Evolutionary conservation across 2,113 vertebrate genomes (phyloP).

Genomic region (Ceuthmochares aereus): DNA sequence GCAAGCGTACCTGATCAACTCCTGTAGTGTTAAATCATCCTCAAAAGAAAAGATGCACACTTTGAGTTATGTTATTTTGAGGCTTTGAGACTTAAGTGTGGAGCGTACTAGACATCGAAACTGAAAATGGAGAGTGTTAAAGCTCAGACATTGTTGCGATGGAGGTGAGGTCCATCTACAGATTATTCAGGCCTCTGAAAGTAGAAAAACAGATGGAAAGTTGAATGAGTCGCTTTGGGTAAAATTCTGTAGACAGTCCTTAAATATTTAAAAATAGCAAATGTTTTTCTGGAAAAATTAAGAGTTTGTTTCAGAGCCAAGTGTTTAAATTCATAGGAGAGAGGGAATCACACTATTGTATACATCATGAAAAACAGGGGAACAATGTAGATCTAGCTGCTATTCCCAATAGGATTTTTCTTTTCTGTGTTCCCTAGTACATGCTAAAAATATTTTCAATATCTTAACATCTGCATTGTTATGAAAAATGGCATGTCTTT

Average conservation of each 20-base stretch:
- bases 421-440: slow-evolving; percentile 35
- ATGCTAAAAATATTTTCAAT: slow-evolving; percentile 61
- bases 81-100: not conserved
- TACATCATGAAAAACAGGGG: not conserved
- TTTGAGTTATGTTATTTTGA: not conserved
- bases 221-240: not conserved
- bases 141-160: not conserved
- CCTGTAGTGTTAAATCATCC: not conserved
- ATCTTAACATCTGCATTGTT: slow-evolving; percentile 57
- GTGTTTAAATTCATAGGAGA: not conserved
- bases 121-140: not conserved
- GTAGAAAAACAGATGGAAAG: not conserved
- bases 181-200: not conserved
- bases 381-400: slow-evolving; percentile 36
- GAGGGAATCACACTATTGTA: not conserved
- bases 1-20: fast-evolving
- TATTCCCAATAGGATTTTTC: slow-evolving; percentile 19
- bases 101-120: not conserved
- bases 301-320: not conserved
- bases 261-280: not conserved
- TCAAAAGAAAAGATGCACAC: not conserved
- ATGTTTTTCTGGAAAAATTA: not conserved
- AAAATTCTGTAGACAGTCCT: not conserved
- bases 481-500: slow-evolving; percentile 57
- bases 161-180: not conserved